A percentile compares a stretch with the other conserved stretches of the same genome.
phyloP scores from a whole-genome alignment of 2,888 invertebrate genomes.

The Sarcophaga caerulescens region DNA sequence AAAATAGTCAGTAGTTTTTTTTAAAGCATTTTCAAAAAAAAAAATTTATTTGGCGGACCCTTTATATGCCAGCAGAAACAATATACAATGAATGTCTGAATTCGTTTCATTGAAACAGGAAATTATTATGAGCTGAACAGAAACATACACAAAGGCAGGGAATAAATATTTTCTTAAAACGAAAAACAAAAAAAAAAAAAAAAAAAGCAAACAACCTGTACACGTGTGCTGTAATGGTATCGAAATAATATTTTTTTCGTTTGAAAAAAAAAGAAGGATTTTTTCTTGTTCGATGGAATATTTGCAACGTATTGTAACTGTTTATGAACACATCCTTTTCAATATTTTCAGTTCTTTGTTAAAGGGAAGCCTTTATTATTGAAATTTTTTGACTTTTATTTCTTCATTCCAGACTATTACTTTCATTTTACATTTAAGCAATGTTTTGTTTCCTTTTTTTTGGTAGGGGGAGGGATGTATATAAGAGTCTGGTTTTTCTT shows the following conservation, averaged over 20 bases:
- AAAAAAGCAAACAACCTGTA: constrained; percentile 5
- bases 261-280: no score
- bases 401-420: constrained; percentile 48
- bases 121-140: constrained; percentile 44
- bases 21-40: no score
- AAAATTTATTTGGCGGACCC: no score
- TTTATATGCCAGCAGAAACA: background rate
- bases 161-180: constrained; percentile 24
- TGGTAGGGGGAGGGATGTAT: no score
- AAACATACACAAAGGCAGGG: constrained; percentile 6
- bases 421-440: constrained; percentile 33
- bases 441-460: background rate
- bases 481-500: background rate
- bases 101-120: constrained; percentile 33
- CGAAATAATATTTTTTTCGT: no score
- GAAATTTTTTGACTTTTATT: constrained; percentile 9
- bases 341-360: background rate
- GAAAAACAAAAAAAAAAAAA: no score
- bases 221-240: constrained; percentile 25
- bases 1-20: no score
- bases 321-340: no score
- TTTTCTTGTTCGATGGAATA: no score
- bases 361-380: constrained; percentile 17
- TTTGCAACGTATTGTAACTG: no score
- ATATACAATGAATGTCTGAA: background rate